Conservation (phyloP, 2,113 vertebrate genomes). For the Odontesthes bonariensis region DNA sequence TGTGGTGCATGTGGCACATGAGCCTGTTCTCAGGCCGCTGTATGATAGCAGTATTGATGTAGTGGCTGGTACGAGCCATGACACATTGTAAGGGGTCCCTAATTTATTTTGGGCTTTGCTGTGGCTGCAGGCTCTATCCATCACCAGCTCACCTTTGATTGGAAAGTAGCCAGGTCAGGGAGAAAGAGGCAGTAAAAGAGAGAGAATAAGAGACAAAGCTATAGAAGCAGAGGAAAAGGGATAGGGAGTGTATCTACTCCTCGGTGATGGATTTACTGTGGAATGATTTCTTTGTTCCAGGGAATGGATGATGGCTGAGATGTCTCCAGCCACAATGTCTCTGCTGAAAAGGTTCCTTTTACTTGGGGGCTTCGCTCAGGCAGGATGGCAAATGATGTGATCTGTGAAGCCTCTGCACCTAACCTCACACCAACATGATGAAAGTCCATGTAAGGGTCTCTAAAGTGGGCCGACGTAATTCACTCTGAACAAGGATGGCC, state of each 20-base stretch:
- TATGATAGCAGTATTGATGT: conserved; percentile 41
- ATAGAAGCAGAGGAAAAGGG: conserved; percentile 33
- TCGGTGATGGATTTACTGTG: conserved; percentile 77
- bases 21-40: conserved; percentile 27
- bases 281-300: conserved; percentile 69
- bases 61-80: conserved; percentile 40
- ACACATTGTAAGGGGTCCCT: conserved; percentile 41
- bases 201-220: conserved; percentile 44
- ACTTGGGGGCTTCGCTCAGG: conserved; percentile 29
- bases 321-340: conserved; percentile 35
- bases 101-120: conserved; percentile 48
- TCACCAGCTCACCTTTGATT: conserved; percentile 69
- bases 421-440: conserved; percentile 45
- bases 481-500: conserved; percentile 39
- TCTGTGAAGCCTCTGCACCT: conserved; percentile 47
- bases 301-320: conserved; percentile 63
- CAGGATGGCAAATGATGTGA: conserved; percentile 66
- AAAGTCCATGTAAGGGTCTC: conserved; percentile 35
- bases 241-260: conserved; percentile 61
- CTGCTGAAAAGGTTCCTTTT: conserved; percentile 57
- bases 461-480: conserved; percentile 48
- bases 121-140: conserved; percentile 70
- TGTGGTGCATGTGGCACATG: conserved; percentile 20
- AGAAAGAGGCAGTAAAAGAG: conserved; percentile 38
- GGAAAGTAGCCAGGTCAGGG: conserved; percentile 48